Conservation (phyloP, 2,797 vertebrate genomes). For the Siniperca obscura region DNA sequence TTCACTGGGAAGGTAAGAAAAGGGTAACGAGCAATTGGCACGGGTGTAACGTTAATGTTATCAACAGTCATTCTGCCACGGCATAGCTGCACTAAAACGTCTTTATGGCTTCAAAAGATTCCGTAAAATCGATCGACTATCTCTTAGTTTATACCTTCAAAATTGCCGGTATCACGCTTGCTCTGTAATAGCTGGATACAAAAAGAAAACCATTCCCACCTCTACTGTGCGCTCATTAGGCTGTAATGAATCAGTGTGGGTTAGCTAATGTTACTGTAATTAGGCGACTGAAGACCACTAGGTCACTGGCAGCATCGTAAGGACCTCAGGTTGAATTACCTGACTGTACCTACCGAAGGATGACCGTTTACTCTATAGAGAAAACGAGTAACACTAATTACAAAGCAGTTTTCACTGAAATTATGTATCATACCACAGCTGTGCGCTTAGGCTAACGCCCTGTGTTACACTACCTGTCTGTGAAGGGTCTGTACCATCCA, state of each 20-base stretch:
- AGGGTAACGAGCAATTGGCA: not conserved
- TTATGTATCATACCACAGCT: not conserved
- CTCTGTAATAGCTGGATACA: not conserved
- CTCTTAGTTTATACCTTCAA: not conserved
- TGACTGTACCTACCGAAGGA: not conserved
- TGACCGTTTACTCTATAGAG: not conserved
- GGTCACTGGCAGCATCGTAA: not conserved
- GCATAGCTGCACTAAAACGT: conserved; percentile 52
- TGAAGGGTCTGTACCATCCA: conserved; percentile 11
- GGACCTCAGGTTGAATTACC: not conserved
- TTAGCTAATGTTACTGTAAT: not conserved
- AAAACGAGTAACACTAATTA: not conserved
- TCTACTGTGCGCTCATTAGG: not conserved
- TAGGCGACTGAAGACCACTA: conserved; percentile 17
- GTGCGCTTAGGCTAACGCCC: conserved; percentile 27
- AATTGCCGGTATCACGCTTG: not conserved
- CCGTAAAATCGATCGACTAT: not conserved
- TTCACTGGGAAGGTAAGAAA: conserved; percentile 66
- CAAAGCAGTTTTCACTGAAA: conserved; percentile 4
- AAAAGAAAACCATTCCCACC: conserved; percentile 3
- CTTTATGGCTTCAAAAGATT: not conserved
- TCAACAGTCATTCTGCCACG: conserved; percentile 8
- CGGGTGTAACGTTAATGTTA: not conserved
- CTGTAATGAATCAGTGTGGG: conserved; percentile 29
- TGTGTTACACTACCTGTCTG: conserved; percentile 20